phyloP scores from a whole-genome alignment of 2,797 vertebrate species.

The Holocentrus rufus region DNA sequence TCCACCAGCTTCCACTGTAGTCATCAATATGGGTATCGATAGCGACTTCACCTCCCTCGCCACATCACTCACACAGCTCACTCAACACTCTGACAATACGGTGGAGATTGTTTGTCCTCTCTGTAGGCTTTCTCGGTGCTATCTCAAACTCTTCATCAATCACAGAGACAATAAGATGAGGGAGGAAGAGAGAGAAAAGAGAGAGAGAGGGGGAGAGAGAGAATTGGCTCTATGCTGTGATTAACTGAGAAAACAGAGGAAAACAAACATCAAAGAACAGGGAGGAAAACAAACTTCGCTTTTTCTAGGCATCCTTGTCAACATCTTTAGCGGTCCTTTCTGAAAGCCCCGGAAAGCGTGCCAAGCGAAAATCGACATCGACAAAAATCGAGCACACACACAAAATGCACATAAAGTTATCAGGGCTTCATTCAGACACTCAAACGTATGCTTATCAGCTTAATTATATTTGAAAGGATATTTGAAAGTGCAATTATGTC shows the following conservation, averaged over 20 bases:
- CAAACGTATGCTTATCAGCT: neutral
- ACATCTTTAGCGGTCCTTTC: constrained; percentile 15
- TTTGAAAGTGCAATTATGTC: neutral
- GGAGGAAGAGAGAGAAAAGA: constrained; percentile 25
- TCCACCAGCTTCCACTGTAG: constrained; percentile 67
- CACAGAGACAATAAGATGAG: constrained; percentile 44
- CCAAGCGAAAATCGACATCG: constrained; percentile 1
- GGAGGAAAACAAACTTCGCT: constrained; percentile 5
- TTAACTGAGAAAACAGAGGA: constrained; percentile 51
- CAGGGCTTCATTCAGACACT: neutral
- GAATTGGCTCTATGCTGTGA: constrained; percentile 42
- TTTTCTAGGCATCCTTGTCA: constrained; percentile 21
- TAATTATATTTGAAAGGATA: neutral
- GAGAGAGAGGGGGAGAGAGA: constrained; percentile 9
- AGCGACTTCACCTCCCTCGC: constrained; percentile 56
- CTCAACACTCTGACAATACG: constrained; percentile 59
- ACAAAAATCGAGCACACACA: neutral
- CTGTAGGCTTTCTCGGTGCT: constrained; percentile 30
- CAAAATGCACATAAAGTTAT: constrained; percentile 3
- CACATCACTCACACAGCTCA: constrained; percentile 28
- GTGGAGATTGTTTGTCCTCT: constrained; percentile 57
- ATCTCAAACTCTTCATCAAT: constrained; percentile 60
- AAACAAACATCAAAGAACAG: constrained; percentile 57
- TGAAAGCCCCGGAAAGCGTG: constrained; percentile 23
- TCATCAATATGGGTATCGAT: constrained; percentile 72